Percentiles rank a stretch among this genome's conserved stretches.
Conservation (phyloP, 2,113 vertebrate genomes). For the Apodemus speciosus region DNA sequence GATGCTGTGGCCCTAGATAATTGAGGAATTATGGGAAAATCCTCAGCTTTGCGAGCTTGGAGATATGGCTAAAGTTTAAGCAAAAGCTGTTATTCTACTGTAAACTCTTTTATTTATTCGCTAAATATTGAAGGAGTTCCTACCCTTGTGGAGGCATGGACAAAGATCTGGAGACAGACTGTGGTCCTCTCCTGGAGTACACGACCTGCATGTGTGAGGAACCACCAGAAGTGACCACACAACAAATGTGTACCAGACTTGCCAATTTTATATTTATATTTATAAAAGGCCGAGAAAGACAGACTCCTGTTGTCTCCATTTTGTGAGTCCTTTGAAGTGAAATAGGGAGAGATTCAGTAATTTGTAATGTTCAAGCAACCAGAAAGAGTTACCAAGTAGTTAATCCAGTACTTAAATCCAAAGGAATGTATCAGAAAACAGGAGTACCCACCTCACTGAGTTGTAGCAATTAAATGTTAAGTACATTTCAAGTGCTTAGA, state of each 20-base stretch:
- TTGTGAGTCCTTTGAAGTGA: slow-evolving; percentile 8
- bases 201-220: neutral
- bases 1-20: slow-evolving; percentile 41
- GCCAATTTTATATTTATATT: neutral
- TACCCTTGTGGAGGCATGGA: neutral
- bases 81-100: neutral
- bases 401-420: slow-evolving; percentile 18
- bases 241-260: neutral
- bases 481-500: neutral
- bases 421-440: slow-evolving; percentile 17
- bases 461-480: slow-evolving; percentile 26
- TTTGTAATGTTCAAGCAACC: neutral
- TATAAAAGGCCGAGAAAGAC: neutral
- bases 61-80: slow-evolving; percentile 34
- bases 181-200: neutral
- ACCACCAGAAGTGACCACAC: neutral
- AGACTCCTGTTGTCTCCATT: neutral
- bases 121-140: slow-evolving; percentile 17
- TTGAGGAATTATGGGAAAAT: slow-evolving; percentile 67
- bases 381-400: neutral
- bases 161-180: neutral
- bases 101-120: slow-evolving; percentile 48
- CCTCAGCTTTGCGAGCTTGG: neutral
- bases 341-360: slow-evolving; percentile 34
- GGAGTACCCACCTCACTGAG: neutral